Base-by-base conservation (phyloP, 1,140 invertebrate species). In the Cydia fagiglandana region DNA sequence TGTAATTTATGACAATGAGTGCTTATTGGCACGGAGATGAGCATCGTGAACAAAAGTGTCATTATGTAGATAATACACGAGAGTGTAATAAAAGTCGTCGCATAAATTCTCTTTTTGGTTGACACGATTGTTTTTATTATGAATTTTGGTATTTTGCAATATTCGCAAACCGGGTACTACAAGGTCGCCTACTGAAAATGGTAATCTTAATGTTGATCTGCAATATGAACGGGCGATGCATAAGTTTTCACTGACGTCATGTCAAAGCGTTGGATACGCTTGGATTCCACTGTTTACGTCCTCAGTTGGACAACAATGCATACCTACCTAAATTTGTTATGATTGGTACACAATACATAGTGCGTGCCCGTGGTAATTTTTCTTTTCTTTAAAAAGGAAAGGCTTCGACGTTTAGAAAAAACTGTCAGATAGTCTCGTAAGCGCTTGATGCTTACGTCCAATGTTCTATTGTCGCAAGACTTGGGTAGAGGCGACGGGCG, bases 161-260 rank as follows among this genome's bases (percentile, higher is more conserved):
- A 53, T 80, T 86, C 86, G 79, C 88, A 79, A 86, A 86, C 83
- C 90, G 89, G 89, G 90, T 89, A 88, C 83, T 83, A 86, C 86
- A 89, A 91, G 88, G 90, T 89, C 86, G 79, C 64, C 78, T 76
- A 80, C 87, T 87, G 66, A 86, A 91, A 91, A 88, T 80, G 86
- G 86, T 84, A 87, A 90, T 91, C 88, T 91, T 91, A 87, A 91
- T 91, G 81, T 87, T 90, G 17, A 90, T 90, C 88, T 87, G 77
- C 13, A 70, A 41, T 70, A 70, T 79, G 79, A 83, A 80, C 78
- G 83, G 82, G 81, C 80, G 78, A 61, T 73, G 77, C 82, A 78
- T 83, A 75, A 81, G 79, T 79, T 83, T 86, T 84, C 79, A 76
- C 79, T 84, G 82, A 83, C 80, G 77, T 83, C 83, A 79, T 81